phyloP scores from a whole-genome alignment of 1,140 invertebrate species.

The Archivesica marissinica region DNA sequence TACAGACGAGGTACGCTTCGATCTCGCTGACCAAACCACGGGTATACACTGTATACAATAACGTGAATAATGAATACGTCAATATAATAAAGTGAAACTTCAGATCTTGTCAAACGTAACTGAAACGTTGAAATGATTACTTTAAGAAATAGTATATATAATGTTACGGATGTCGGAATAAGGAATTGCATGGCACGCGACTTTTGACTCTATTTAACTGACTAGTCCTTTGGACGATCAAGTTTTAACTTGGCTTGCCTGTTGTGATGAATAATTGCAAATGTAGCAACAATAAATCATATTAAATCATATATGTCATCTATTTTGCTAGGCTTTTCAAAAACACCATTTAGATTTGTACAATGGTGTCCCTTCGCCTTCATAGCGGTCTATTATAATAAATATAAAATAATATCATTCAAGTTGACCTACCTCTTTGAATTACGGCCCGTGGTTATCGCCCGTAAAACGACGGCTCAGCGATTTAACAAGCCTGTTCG shows the following conservation, averaged over 20 bases:
- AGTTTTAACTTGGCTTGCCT: background rate
- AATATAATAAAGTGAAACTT: too few species aligned
- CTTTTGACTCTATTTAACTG: background rate
- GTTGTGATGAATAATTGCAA: background rate
- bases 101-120: background rate
- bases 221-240: background rate
- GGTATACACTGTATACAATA: too few species aligned
- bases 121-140: background rate
- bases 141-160: background rate
- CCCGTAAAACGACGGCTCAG: background rate
- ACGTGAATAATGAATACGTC: too few species aligned
- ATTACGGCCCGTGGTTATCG: background rate
- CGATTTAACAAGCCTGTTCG: too few species aligned
- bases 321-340: background rate
- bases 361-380: background rate
- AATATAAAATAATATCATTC: constrained; percentile 10
- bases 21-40: too few species aligned
- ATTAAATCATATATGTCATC: background rate
- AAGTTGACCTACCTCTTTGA: background rate
- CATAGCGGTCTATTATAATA: background rate
- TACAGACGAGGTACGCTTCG: too few species aligned
- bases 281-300: constrained; percentile 10
- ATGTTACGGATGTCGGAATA: too few species aligned
- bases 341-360: background rate
- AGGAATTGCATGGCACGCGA: background rate